Evolutionary conservation across 92 coral and sea anemone species (phyloP).

Genomic region (Bergia puertoricense): DNA sequence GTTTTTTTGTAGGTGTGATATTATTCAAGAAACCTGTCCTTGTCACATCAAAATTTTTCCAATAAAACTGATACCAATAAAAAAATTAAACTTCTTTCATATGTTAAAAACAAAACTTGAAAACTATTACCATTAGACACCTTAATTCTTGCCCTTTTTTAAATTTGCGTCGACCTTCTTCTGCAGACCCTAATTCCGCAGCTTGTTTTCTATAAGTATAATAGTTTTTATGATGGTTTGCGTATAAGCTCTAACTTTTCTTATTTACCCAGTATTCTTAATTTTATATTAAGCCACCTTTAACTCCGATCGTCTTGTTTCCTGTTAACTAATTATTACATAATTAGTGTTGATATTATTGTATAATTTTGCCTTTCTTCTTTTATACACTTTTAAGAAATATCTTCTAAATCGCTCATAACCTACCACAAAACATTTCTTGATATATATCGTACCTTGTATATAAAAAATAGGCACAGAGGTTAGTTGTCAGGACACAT

Average conservation of each 20-base stretch:
- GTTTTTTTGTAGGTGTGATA: no score
- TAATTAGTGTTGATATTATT: no score
- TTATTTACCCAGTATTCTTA: no score
- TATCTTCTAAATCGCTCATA: neutral
- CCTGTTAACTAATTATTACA: neutral
- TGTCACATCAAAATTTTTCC: no score
- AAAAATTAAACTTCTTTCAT: no score
- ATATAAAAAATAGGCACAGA: slow-evolving; percentile 14
- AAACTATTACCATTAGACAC: no score
- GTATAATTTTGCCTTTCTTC: no score
- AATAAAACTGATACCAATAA: no score
- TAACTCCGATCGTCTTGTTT: neutral
- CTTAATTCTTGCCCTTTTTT: no score
- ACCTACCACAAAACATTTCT: neutral
- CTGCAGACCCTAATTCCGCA: neutral
- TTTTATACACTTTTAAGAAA: neutral
- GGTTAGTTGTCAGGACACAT: neutral
- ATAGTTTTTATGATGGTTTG: neutral
- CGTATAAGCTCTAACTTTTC: neutral
- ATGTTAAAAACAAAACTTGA: no score
- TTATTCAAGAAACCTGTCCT: no score
- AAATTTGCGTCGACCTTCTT: neutral
- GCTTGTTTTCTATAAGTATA: neutral
- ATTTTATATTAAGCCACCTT: neutral
- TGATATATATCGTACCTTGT: neutral